Conservation (phyloP, 2,888 invertebrate species). For the Noctua janthe region DNA sequence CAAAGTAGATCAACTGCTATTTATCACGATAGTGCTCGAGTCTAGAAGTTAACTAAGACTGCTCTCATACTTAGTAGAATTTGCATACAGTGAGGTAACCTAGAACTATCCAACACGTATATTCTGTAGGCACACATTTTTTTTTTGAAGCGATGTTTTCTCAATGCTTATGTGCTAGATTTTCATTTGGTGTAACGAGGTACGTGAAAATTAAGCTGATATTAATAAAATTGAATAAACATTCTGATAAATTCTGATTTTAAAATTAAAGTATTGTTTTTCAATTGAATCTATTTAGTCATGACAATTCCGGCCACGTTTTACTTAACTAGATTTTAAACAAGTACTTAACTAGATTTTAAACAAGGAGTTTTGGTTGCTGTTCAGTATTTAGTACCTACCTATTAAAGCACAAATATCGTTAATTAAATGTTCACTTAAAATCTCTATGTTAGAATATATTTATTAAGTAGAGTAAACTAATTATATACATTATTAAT, state of each 20-base stretch:
- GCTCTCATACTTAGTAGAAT: too few species aligned
- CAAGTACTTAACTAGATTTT: neutral
- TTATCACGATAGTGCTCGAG: too few species aligned
- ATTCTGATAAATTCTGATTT: neutral
- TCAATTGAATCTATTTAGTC: neutral
- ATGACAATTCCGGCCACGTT: neutral
- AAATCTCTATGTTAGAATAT: slow-evolving; percentile 6
- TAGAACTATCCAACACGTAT: too few species aligned
- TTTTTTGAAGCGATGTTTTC: neutral
- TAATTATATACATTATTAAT: too few species aligned
- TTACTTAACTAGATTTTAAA: neutral
- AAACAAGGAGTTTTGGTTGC: neutral
- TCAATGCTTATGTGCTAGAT: neutral
- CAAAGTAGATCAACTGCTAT: too few species aligned
- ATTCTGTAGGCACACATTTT: too few species aligned
- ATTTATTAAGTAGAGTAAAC: too few species aligned
- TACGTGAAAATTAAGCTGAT: neutral
- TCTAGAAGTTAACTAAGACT: too few species aligned
- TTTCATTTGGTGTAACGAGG: too few species aligned
- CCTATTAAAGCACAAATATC: neutral
- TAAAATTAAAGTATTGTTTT: too few species aligned
- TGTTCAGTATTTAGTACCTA: neutral
- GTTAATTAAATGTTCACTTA: neutral
- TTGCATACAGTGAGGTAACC: too few species aligned
- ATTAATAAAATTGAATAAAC: neutral